These are phyloP conservation scores for Thinocorus orbignyianus DNA, from an alignment of 2,113 vertebrate species.

Conservation along the genomic window DNA sequence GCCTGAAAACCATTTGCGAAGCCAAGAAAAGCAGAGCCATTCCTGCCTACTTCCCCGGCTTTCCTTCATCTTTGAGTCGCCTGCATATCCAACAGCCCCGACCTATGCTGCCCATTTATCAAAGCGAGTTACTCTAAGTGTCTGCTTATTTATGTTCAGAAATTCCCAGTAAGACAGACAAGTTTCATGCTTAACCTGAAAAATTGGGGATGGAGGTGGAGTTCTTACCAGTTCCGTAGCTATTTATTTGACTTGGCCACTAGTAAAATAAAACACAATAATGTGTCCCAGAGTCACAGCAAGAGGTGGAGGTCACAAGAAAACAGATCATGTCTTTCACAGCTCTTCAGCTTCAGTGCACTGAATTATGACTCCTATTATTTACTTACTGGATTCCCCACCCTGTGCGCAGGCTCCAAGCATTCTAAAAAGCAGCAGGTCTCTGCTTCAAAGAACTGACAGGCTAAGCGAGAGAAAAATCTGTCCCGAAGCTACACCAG, in stretches of 20 bases:
- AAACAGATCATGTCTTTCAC: conserved; percentile 56
- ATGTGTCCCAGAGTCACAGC: background rate
- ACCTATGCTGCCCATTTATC: conserved; percentile 66
- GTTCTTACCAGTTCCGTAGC: conserved; percentile 11
- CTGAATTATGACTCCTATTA: conserved; percentile 35
- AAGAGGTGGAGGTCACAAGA: conserved; percentile 49
- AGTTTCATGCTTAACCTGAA: conserved; percentile 54
- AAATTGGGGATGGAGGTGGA: conserved; percentile 4
- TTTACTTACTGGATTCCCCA: conserved; percentile 31
- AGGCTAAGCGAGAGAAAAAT: background rate
- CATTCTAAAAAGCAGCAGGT: conserved; percentile 24
- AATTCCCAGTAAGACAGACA: conserved; percentile 62
- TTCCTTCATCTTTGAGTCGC: conserved; percentile 65
- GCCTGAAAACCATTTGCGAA: conserved; percentile 60
- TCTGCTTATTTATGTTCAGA: conserved; percentile 56
- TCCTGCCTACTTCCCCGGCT: conserved; percentile 69
- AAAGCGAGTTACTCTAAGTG: conserved; percentile 61
- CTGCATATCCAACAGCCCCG: conserved; percentile 41
- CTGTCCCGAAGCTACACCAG: background rate
- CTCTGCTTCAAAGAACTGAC: conserved; percentile 15
- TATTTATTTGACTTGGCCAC: conserved; percentile 64
- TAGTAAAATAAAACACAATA: conserved; percentile 51
- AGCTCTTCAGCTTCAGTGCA: background rate
- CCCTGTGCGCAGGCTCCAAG: background rate
- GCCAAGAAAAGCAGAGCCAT: conserved; percentile 76